phyloP scores from a whole-genome alignment of 2,888 invertebrate genomes.

The Polydesmus complanatus region DNA sequence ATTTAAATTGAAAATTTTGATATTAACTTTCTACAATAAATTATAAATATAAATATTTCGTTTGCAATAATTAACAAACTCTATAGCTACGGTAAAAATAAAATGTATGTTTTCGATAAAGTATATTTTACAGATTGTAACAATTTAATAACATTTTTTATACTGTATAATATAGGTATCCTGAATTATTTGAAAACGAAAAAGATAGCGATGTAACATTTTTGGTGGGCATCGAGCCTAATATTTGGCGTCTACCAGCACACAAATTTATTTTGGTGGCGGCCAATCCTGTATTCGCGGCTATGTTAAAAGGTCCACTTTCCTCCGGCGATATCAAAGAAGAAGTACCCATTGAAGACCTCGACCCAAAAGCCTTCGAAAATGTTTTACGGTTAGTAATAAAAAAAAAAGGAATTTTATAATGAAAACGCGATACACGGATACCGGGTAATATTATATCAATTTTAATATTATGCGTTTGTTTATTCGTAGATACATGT shows the following conservation, averaged over 20 bases:
- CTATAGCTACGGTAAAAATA: too few relatives aligned
- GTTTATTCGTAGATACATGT: slow-evolving; percentile 41
- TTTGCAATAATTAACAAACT: too few relatives aligned
- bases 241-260: slow-evolving; percentile 53
- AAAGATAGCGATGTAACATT: slow-evolving; percentile 45
- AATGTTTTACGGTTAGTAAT: slow-evolving; percentile 45
- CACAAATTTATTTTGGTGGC: slow-evolving; percentile 48
- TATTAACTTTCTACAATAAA: too few relatives aligned
- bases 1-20: too few relatives aligned
- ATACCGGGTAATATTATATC: not conserved
- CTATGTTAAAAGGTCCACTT: slow-evolving; percentile 40
- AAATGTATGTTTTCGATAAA: too few relatives aligned
- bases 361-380: slow-evolving; percentile 52
- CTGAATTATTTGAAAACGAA: slow-evolving; percentile 20
- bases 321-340: slow-evolving; percentile 24
- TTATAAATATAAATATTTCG: too few relatives aligned
- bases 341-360: slow-evolving; percentile 35
- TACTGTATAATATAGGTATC: too few relatives aligned
- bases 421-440: not conserved
- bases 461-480: not conserved
- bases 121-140: too few relatives aligned
- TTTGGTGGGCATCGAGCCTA: slow-evolving; percentile 44
- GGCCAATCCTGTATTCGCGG: slow-evolving; percentile 48
- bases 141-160: too few relatives aligned
- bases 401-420: not conserved